Percentiles rank a stretch among this genome's conserved stretches.
These are phyloP conservation scores for Saxidomus purpurata DNA, from an alignment of 1,140 invertebrate genomes.

Conservation along the genomic window DNA sequence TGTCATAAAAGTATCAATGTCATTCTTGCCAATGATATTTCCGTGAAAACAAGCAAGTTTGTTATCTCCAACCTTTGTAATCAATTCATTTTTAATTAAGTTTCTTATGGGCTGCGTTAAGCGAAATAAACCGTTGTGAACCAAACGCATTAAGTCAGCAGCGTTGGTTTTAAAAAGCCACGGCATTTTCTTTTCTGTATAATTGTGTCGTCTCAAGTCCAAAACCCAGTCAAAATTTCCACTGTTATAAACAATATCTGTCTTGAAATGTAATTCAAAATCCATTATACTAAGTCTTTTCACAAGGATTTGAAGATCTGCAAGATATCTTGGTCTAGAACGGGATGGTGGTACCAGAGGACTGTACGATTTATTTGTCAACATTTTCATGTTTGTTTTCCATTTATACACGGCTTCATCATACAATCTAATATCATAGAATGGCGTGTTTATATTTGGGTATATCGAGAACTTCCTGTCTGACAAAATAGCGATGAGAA, in stretches of 20 bases:
- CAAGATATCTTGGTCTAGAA: too few species aligned
- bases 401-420: neutral
- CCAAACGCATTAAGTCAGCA: neutral
- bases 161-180: neutral
- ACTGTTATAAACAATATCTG: neutral
- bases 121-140: constrained; percentile 12
- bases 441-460: neutral
- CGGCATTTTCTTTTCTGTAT: neutral
- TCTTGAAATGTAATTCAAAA: neutral
- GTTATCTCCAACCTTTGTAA: neutral
- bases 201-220: neutral
- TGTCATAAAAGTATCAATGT: neutral
- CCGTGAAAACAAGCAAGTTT: constrained; percentile 2
- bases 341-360: neutral
- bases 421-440: neutral
- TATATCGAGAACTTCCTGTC: constrained; percentile 17
- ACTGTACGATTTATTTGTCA: neutral
- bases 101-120: neutral
- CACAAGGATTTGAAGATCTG: neutral
- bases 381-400: neutral
- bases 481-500: neutral
- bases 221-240: neutral
- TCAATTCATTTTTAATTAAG: neutral
- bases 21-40: neutral
- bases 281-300: too few species aligned